Evolutionary conservation across 2,797 vertebrate genomes (phyloP).

Genomic region (Liasis olivaceus): DNA sequence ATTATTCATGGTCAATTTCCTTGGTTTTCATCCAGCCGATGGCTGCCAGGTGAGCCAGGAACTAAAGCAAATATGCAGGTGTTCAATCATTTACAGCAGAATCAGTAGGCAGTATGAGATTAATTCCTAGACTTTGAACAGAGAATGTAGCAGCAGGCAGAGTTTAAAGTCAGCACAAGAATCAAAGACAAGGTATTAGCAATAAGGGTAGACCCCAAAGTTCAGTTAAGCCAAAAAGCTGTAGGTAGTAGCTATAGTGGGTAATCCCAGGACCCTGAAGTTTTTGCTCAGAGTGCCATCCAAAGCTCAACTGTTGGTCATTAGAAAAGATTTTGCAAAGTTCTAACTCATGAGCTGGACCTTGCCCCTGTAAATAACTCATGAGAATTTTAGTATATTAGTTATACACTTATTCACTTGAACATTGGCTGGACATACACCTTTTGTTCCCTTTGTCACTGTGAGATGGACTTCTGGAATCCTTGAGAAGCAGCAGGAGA

Average conservation of each 20-base stretch:
- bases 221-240: background rate
- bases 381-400: background rate
- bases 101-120: background rate
- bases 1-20: background rate
- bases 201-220: background rate
- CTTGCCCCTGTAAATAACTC: background rate
- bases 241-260: background rate
- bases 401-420: background rate
- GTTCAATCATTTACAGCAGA: background rate
- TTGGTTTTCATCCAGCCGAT: background rate
- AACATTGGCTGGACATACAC: background rate
- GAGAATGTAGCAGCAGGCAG: background rate
- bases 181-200: background rate
- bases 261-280: background rate
- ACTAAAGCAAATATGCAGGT: background rate
- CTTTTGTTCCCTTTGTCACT: background rate
- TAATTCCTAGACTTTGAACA: background rate
- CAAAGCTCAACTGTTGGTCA: background rate
- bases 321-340: background rate
- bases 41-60: background rate
- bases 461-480: background rate
- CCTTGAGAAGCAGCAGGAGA: too few species aligned
- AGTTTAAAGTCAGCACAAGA: background rate
- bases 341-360: background rate
- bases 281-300: background rate